Evolutionary conservation across 1,140 invertebrate species (phyloP).

Genomic region (Calycopis cecrops): DNA sequence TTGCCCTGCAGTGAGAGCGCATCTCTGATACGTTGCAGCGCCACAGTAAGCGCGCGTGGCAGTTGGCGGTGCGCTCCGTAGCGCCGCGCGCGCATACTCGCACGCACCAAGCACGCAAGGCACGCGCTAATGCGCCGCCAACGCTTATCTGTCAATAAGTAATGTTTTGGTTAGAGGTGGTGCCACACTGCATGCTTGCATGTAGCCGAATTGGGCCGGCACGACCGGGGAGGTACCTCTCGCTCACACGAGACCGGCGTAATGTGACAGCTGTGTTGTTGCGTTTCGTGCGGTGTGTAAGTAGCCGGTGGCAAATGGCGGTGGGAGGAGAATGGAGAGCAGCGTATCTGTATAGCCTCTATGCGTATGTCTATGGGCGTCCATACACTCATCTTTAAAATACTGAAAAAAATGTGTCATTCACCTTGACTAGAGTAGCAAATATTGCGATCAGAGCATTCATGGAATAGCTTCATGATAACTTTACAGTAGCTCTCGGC

Average conservation of each 20-base stretch:
- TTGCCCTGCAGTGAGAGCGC: constrained; percentile 46
- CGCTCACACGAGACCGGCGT: too few relatives aligned
- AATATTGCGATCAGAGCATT: constrained; percentile 37
- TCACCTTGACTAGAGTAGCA: constrained; percentile 45
- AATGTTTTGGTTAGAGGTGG: too few relatives aligned
- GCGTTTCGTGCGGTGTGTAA: too few relatives aligned
- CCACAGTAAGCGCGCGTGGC: constrained; percentile 26
- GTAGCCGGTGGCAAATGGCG: too few relatives aligned
- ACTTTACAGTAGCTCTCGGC: constrained; percentile 47
- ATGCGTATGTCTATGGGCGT: not conserved
- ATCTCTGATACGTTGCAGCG: constrained; percentile 42
- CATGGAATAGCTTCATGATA: constrained; percentile 40
- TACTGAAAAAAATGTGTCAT: not conserved
- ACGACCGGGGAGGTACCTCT: too few relatives aligned
- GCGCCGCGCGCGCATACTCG: constrained; percentile 33
- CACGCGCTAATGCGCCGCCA: constrained; percentile 42
- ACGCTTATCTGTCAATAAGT: constrained; percentile 37
- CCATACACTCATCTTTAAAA: too few relatives aligned
- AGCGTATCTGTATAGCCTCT: too few relatives aligned
- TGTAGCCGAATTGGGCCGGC: too few relatives aligned
- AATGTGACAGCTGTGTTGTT: too few relatives aligned
- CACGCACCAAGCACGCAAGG: constrained; percentile 31
- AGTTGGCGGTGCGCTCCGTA: constrained; percentile 42
- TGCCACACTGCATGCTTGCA: too few relatives aligned
- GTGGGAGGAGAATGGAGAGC: too few relatives aligned